Evolutionary conservation across 2,113 vertebrate genomes (phyloP).

Genomic region (Gallinago paraguaiae): DNA sequence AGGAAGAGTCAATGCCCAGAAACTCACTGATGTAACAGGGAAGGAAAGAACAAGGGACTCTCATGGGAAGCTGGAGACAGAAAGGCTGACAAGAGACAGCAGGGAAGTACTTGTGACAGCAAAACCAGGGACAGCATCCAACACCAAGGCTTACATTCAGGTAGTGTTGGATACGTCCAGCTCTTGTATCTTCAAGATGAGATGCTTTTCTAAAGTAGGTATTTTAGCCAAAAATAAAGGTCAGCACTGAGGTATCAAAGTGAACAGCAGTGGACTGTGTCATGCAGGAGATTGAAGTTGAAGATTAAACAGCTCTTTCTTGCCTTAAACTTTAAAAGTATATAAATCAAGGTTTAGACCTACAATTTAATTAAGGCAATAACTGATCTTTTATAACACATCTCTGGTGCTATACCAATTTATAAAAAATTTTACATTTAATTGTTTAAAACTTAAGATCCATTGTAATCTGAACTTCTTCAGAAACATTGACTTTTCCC

Average conservation of each 20-base stretch:
- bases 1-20: neutral
- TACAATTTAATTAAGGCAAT: neutral
- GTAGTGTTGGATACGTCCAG: neutral
- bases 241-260: neutral
- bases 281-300: neutral
- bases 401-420: neutral
- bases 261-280: neutral
- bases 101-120: neutral
- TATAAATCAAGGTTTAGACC: neutral
- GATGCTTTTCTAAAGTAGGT: neutral
- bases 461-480: neutral
- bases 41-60: neutral
- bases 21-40: neutral
- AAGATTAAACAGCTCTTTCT: neutral
- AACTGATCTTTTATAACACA: fast-evolving
- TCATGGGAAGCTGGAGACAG: neutral
- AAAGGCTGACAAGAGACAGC: neutral
- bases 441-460: neutral
- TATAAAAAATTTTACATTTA: neutral
- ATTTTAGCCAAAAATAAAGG: neutral
- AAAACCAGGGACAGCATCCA: neutral
- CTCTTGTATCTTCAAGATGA: neutral
- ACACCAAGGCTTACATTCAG: neutral
- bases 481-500: neutral
- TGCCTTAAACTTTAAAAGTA: neutral